Conservation (phyloP, 1,140 invertebrate genomes). For the Drosophila nigromelanica region DNA sequence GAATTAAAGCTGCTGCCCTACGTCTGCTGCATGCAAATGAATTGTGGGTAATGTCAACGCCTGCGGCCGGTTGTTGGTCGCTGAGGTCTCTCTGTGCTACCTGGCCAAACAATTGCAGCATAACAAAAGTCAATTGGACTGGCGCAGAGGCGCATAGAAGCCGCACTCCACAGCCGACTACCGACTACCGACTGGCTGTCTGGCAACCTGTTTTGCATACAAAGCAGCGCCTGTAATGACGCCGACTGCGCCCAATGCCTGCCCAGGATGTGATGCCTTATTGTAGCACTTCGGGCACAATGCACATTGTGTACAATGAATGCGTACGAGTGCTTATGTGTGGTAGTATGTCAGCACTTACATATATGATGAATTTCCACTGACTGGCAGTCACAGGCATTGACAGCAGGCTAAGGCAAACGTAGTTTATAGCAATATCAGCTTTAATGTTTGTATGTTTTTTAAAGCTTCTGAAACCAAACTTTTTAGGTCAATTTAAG, state of each 20-base stretch:
- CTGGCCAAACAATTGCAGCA: slow-evolving; percentile 65
- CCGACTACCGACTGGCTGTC: slow-evolving; percentile 36
- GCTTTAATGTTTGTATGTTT: background rate
- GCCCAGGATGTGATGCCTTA: slow-evolving; percentile 47
- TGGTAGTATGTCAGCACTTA: background rate
- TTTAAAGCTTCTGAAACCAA: background rate
- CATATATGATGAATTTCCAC: slow-evolving; percentile 12
- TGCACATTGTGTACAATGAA: slow-evolving; percentile 31
- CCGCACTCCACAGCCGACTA: slow-evolving; percentile 10
- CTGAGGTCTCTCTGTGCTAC: slow-evolving; percentile 39
- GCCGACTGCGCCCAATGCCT: slow-evolving; percentile 30
- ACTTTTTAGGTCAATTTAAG: no score
- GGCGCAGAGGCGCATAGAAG: slow-evolving; percentile 31
- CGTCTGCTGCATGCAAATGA: slow-evolving; percentile 75
- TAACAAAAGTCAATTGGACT: slow-evolving; percentile 74
- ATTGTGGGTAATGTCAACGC: slow-evolving; percentile 52
- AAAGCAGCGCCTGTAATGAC: slow-evolving; percentile 64
- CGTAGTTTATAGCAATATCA: background rate
- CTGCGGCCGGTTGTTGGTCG: slow-evolving; percentile 38
- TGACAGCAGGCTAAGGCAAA: background rate
- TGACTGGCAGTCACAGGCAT: slow-evolving; percentile 1
- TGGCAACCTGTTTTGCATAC: slow-evolving; percentile 71
- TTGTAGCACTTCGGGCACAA: slow-evolving; percentile 50
- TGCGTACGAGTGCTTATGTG: slow-evolving; percentile 12
- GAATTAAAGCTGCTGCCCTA: slow-evolving; percentile 75